phyloP scores from a whole-genome alignment of 2,797 vertebrate species.

The Anas bahamensis region DNA sequence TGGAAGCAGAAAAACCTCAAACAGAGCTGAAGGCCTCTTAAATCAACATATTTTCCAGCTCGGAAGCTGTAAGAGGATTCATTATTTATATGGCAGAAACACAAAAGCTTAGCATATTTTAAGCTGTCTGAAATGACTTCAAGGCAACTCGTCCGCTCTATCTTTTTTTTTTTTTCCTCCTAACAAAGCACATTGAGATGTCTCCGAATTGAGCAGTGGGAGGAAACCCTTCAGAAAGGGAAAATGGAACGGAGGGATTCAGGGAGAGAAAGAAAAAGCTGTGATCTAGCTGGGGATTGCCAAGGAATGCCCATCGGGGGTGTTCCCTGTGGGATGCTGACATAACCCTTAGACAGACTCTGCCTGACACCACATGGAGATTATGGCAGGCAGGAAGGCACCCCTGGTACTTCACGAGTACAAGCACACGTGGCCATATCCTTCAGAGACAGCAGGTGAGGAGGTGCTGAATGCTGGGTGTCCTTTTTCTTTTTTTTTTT shows the following conservation, averaged over 20 bases:
- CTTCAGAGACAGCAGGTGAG: neutral
- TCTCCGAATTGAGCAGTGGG: neutral
- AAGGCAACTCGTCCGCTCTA: slow-evolving; percentile 31
- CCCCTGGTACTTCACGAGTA: neutral
- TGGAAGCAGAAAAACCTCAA: neutral
- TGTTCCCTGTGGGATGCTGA: neutral
- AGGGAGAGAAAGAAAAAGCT: neutral
- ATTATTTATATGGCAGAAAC: slow-evolving; percentile 76
- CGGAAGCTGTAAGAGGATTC: slow-evolving; percentile 71
- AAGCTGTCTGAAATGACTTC: slow-evolving; percentile 68
- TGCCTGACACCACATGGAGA: fast-evolving
- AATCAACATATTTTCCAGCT: slow-evolving; percentile 51
- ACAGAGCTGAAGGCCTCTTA: slow-evolving; percentile 41
- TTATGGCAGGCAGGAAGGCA: neutral
- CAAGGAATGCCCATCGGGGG: neutral
- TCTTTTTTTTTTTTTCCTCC: neutral
- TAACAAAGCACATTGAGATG: slow-evolving; percentile 10
- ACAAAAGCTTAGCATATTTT: slow-evolving; percentile 68
- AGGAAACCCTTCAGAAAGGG: neutral
- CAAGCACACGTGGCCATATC: fast-evolving
- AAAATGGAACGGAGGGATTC: neutral
- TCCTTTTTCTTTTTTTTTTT: neutral
- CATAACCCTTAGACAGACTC: neutral
- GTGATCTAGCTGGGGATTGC: neutral
- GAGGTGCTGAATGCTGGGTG: neutral